Evolutionary conservation across 2,797 vertebrate genomes (phyloP), one percentile per base, ranked within the genome.

Genomic region (Cyclopterus lumpus): DNA sequence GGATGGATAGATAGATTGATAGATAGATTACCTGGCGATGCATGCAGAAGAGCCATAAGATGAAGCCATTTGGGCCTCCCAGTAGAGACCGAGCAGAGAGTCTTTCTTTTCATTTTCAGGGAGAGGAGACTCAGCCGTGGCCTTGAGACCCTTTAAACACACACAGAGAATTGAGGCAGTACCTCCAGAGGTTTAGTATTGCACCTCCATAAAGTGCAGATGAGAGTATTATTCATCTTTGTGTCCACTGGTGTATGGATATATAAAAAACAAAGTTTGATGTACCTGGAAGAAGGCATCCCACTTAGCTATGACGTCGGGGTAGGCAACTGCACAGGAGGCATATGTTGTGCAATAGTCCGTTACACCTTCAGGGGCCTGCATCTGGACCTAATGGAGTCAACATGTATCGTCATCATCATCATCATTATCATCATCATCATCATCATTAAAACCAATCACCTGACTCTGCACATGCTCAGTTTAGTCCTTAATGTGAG

Each of bases 231-330:
- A 32, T 65, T 15, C 3, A 65, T 32, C 11, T 36, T 6, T 36
- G 34, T 72, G 38, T 22, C 3, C 18, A n/a, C 9, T 9, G 11
- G 16, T 57, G 30, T 1, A 14, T 46, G 34, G 36, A 6, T 28
- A 26, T 10, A 28, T 55, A 1, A 1, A 48, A 40, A 63, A n/a
- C n/a, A n/a, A n/a, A n/a, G n/a, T n/a, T n/a, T n/a, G 26, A 28
- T 4, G 26, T 94, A 98, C 97, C 95, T 96, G 82, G 81, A 94
- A 99, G 82, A 96, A 97, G 0, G 75, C 24, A 5, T 92, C 95
- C 97, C 97, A 99, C 38, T 91, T 90, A 9, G 86, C n/a, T 93
- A 97, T 96, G 57, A 69, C 77, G 1, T 93, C 69, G 8, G 95
- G 88, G 68, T 88, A 75, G 7, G 1, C 82, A 58, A 86, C 57